A percentile compares a stretch with the other conserved stretches of the same genome.
Evolutionary conservation across 2,113 vertebrate species (phyloP).

Genomic region (Clarias gariepinus): DNA sequence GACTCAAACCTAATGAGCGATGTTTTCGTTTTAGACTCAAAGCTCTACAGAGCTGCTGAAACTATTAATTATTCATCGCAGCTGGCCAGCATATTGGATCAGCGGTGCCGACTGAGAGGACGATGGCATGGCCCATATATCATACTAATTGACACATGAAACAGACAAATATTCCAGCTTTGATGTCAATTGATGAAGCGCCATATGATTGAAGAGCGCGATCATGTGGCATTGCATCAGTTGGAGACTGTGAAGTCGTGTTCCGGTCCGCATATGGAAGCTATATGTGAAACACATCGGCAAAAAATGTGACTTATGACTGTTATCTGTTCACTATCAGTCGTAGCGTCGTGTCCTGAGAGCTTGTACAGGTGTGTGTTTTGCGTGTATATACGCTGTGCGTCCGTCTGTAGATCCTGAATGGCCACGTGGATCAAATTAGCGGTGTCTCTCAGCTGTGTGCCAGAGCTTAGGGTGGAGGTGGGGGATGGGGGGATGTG

Average conservation of each 20-base stretch:
- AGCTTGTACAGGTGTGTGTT: conserved; percentile 18
- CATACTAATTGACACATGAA: conserved; percentile 58
- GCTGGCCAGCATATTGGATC: background rate
- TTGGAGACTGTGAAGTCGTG: background rate
- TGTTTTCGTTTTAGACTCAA: background rate
- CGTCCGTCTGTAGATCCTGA: background rate
- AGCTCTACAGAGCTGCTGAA: background rate
- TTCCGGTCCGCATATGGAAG: conserved; percentile 26
- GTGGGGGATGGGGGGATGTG: conserved; percentile 52
- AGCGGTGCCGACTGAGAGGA: conserved; percentile 38
- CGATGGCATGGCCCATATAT: conserved; percentile 61
- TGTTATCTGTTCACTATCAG: background rate
- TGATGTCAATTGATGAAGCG: conserved; percentile 13
- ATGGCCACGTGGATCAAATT: conserved; percentile 59
- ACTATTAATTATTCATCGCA: background rate
- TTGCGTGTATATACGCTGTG: background rate
- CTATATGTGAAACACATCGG: background rate
- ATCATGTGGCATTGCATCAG: background rate
- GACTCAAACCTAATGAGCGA: background rate
- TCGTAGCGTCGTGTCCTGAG: background rate
- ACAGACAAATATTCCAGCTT: conserved; percentile 21
- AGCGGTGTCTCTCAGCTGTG: conserved; percentile 51
- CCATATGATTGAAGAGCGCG: conserved; percentile 10
- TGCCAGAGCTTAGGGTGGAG: conserved; percentile 33
- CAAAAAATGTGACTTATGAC: background rate